Percentiles rank a stretch among this genome's conserved stretches.
Evolutionary conservation across 2,888 invertebrate species (phyloP).

Genomic region (Gasteruption jaculator): DNA sequence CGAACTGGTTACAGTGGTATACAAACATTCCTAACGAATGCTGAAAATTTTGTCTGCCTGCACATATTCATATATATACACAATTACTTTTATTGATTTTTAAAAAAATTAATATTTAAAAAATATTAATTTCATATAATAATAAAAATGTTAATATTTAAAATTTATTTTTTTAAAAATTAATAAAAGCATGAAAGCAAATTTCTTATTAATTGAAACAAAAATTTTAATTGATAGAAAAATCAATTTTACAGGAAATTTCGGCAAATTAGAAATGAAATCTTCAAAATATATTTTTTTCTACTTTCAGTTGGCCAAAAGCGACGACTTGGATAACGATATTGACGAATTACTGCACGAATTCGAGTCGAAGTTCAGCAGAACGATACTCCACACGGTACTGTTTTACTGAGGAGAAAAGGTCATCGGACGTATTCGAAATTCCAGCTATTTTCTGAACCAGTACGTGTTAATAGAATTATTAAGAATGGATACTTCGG

Average conservation of each 20-base stretch:
- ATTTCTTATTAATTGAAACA: background rate
- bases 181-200: background rate
- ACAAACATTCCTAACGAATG: conserved; percentile 24
- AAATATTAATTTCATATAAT: background rate
- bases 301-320: conserved; percentile 71
- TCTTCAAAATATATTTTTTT: conserved; percentile 17
- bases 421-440: too few species aligned
- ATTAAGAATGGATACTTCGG: too few species aligned
- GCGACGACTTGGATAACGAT: conserved; percentile 93
- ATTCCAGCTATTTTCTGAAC: too few species aligned
- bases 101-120: background rate
- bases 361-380: conserved; percentile 83
- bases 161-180: conserved; percentile 7
- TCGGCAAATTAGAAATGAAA: conserved; percentile 1
- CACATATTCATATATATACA: too few species aligned
- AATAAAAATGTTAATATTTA: conserved; percentile 1
- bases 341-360: conserved; percentile 94
- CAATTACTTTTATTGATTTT: background rate
- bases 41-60: too few species aligned
- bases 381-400: conserved; percentile 88
- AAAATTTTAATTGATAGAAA: background rate
- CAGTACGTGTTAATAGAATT: too few species aligned
- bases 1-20: conserved; percentile 87
- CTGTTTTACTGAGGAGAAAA: conserved; percentile 86
- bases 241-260: background rate